phyloP scores from a whole-genome alignment of 2,888 invertebrate genomes.

The Drosophila falleni region DNA sequence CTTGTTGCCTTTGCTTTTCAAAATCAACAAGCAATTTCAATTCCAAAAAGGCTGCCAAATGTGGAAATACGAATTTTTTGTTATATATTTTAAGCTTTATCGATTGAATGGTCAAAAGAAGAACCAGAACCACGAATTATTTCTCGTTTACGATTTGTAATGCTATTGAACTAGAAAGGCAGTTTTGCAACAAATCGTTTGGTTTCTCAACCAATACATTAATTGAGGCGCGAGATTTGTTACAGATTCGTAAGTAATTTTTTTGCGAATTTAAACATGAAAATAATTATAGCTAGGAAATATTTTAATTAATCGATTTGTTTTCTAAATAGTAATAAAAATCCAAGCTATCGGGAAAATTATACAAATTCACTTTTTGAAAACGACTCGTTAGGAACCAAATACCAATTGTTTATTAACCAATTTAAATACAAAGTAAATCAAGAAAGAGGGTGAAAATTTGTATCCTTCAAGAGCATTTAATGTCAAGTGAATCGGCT shows the following conservation, averaged over 20 bases:
- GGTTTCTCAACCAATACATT: constrained; percentile 1
- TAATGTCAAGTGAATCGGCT: background rate
- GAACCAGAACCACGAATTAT: background rate
- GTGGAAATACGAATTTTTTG: background rate
- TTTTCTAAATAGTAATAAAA: no score
- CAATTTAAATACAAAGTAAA: background rate
- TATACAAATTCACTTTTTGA: background rate
- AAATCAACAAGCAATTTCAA: constrained; percentile 9
- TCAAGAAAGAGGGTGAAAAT: no score
- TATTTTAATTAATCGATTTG: no score
- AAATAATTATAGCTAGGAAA: no score
- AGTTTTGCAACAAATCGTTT: background rate
- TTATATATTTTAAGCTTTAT: background rate
- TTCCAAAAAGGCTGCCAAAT: background rate
- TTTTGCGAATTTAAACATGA: no score
- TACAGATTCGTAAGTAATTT: no score
- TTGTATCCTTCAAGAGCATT: background rate
- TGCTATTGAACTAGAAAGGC: background rate
- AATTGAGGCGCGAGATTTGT: background rate
- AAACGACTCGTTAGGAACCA: background rate
- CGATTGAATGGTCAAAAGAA: background rate
- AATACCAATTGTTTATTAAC: background rate
- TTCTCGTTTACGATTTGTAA: constrained; percentile 1
- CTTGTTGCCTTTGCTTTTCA: constrained; percentile 11
- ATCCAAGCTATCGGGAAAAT: no score